These are phyloP conservation scores for Myzus persicae DNA, from an alignment of 1,140 invertebrate genomes.

Conservation along the genomic window DNA sequence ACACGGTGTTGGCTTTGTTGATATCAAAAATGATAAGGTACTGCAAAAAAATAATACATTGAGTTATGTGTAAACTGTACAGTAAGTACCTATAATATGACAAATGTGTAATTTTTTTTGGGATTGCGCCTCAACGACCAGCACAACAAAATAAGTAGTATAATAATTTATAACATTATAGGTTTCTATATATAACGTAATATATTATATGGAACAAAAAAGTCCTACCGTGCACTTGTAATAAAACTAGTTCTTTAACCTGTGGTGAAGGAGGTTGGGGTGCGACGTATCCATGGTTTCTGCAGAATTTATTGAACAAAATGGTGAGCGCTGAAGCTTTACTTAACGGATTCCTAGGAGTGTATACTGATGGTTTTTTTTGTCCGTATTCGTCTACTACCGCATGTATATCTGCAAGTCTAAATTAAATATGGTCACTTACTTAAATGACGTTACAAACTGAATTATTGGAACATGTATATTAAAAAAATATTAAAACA, in stretches of 20 bases:
- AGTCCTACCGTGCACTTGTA: background rate
- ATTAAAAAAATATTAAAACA: too few species aligned
- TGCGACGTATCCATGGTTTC: constrained; percentile 35
- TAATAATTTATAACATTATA: background rate
- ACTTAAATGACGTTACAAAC: too few species aligned
- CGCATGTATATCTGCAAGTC: background rate
- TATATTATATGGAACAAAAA: background rate
- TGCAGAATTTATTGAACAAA: constrained; percentile 31
- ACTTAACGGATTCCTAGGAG: background rate
- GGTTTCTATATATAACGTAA: background rate
- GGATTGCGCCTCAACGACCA: background rate
- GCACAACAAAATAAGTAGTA: background rate
- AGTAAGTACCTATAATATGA: background rate
- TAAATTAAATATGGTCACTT: background rate
- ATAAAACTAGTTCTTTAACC: background rate
- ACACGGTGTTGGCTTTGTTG: constrained; percentile 58
- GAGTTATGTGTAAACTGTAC: too few species aligned
- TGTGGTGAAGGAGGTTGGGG: constrained; percentile 37
- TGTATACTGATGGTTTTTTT: constrained; percentile 48
- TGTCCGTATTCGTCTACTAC: background rate
- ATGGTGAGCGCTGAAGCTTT: constrained; percentile 46
- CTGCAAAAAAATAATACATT: constrained; percentile 57
- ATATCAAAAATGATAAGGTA: constrained; percentile 62
- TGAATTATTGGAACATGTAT: too few species aligned
- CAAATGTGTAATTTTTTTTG: background rate